phyloP scores from a whole-genome alignment of 2,888 invertebrate species.

The Pachliopta kotzebuea region DNA sequence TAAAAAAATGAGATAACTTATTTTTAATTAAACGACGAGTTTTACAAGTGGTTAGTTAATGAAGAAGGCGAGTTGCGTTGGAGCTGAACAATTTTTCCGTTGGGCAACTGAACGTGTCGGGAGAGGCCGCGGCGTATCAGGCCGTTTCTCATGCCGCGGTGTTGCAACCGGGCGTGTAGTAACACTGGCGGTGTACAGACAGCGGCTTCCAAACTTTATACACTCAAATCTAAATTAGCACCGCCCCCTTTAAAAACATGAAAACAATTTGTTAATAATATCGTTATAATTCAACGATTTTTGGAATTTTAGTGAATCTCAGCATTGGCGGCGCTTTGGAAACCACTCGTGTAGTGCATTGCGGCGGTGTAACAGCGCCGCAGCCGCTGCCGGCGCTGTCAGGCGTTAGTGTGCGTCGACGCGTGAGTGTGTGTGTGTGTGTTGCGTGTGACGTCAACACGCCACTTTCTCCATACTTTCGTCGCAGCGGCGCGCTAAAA shows the following conservation, averaged over 20 bases:
- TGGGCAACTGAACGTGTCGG: constrained; percentile 76
- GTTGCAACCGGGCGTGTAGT: constrained; percentile 67
- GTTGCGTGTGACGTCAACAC: constrained; percentile 76
- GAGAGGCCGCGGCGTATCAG: constrained; percentile 70
- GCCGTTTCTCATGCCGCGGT: constrained; percentile 67
- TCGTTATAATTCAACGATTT: too few species aligned
- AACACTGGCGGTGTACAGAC: constrained; percentile 44
- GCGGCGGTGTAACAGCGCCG: constrained; percentile 47
- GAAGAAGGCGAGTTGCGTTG: constrained; percentile 41
- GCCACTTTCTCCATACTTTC: constrained; percentile 81
- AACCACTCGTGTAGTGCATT: constrained; percentile 43
- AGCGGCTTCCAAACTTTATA: too few species aligned
- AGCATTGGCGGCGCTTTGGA: background rate
- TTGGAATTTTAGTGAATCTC: too few species aligned
- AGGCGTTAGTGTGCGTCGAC: constrained; percentile 68
- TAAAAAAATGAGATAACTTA: too few species aligned
- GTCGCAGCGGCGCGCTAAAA: constrained; percentile 74
- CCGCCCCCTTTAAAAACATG: too few species aligned
- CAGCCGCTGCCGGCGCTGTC: constrained; percentile 46
- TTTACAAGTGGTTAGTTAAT: too few species aligned
- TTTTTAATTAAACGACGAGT: too few species aligned
- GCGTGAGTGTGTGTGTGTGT: constrained; percentile 68
- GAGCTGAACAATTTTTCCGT: constrained; percentile 41
- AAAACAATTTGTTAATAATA: too few species aligned
- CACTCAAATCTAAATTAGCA: too few species aligned